phyloP scores from a whole-genome alignment of 2,888 invertebrate genomes.

The Parnassius orleans region DNA sequence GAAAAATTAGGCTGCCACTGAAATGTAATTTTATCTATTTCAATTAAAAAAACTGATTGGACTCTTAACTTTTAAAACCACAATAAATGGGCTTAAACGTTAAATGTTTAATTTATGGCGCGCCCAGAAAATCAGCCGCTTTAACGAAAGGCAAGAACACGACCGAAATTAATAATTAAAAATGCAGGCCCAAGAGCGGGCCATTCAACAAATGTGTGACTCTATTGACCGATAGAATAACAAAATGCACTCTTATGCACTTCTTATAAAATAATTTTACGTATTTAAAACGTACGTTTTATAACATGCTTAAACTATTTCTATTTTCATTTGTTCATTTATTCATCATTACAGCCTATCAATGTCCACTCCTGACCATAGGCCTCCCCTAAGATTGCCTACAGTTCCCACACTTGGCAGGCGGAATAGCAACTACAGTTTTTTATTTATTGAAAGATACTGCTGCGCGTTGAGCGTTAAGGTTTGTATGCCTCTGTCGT shows the following conservation, averaged over 20 bases:
- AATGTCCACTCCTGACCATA: too few relatives aligned
- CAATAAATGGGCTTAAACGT: constrained; percentile 55
- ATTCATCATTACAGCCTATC: too few relatives aligned
- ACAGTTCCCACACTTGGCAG: too few relatives aligned
- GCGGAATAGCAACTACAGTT: too few relatives aligned
- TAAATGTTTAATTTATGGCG: constrained; percentile 73
- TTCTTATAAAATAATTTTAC: constrained; percentile 28
- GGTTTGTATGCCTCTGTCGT: too few relatives aligned
- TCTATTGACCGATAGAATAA: constrained; percentile 46
- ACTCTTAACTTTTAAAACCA: constrained; percentile 29
- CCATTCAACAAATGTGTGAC: constrained; percentile 57
- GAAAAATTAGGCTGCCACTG: not conserved
- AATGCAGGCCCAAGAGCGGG: constrained; percentile 65
- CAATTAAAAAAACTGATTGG: too few relatives aligned
- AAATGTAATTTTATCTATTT: not conserved
- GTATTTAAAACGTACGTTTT: constrained; percentile 12
- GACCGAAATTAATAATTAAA: constrained; percentile 76
- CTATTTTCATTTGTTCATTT: too few relatives aligned
- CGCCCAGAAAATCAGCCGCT: constrained; percentile 67
- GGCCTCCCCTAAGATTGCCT: too few relatives aligned
- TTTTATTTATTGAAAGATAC: too few relatives aligned
- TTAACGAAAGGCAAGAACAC: constrained; percentile 72
- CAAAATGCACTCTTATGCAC: constrained; percentile 48
- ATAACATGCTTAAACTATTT: too few relatives aligned
- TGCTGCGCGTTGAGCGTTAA: too few relatives aligned